A percentile compares a stretch with the other conserved stretches of the same genome.
phyloP scores from a whole-genome alignment of 2,797 vertebrate species.

The Sebastes variabilis region DNA sequence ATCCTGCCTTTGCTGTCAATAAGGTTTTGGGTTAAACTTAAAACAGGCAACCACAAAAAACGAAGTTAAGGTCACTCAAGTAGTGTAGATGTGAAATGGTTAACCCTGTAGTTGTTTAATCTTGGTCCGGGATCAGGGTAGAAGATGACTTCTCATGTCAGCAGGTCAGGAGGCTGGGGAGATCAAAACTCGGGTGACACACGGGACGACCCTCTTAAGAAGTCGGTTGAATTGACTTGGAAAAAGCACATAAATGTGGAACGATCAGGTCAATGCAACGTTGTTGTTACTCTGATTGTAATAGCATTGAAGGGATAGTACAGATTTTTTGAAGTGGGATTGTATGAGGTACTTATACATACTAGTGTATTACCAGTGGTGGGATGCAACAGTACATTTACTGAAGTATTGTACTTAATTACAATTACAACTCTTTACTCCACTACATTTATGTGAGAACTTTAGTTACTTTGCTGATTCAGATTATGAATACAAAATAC shows the following conservation, averaged over 20 bases:
- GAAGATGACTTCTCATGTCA: slow-evolving; percentile 12
- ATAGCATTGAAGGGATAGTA: not conserved
- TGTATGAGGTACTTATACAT: not conserved
- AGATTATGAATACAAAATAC: no score
- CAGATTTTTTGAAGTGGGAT: not conserved
- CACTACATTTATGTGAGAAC: no score
- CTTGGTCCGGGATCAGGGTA: not conserved
- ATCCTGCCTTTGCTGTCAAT: not conserved
- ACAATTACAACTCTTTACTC: no score
- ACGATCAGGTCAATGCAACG: not conserved
- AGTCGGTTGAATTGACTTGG: slow-evolving; percentile 36
- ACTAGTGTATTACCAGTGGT: no score
- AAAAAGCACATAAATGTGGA: not conserved
- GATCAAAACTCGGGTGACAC: slow-evolving; percentile 70
- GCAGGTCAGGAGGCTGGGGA: slow-evolving; percentile 68
- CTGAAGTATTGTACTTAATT: no score
- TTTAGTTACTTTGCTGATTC: no score
- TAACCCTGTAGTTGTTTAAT: slow-evolving; percentile 3
- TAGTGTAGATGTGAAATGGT: slow-evolving; percentile 8
- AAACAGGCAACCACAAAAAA: not conserved
- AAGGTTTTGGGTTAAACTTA: not conserved
- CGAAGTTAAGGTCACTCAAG: not conserved
- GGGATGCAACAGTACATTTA: no score
- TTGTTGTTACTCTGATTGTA: not conserved
- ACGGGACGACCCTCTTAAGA: slow-evolving; percentile 58